Percentiles rank a stretch among this genome's conserved stretches.
Conservation (phyloP, 2,113 vertebrate species). For the Eleginops maclovinus region DNA sequence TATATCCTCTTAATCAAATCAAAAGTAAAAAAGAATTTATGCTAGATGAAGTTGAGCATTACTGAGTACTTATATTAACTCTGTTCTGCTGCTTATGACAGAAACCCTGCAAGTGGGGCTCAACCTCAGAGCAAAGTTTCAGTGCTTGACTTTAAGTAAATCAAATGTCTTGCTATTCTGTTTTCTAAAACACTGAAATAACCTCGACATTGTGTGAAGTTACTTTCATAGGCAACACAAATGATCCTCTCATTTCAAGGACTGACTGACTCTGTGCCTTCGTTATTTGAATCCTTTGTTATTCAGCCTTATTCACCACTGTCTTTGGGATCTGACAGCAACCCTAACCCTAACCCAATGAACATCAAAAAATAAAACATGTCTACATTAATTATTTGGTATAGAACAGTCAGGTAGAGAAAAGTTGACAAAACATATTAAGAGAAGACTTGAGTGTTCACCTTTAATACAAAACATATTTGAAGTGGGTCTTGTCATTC, state of each 20-base stretch:
- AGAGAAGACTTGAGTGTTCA: neutral
- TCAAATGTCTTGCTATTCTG: neutral
- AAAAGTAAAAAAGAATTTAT: neutral
- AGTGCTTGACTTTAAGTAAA: neutral
- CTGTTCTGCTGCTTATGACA: neutral
- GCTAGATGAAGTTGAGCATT: neutral
- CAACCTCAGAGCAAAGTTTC: neutral
- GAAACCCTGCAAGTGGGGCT: neutral
- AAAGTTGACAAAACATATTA: neutral
- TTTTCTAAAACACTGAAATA: slow-evolving; percentile 22
- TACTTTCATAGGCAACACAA: slow-evolving; percentile 28
- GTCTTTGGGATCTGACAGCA: neutral
- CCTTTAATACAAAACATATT: neutral
- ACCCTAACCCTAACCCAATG: too few species aligned
- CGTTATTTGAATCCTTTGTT: too few species aligned
- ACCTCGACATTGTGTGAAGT: slow-evolving; percentile 31
- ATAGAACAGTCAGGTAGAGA: neutral
- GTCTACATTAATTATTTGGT: too few species aligned
- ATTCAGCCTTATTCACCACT: too few species aligned
- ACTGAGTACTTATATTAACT: neutral
- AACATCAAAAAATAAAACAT: too few species aligned
- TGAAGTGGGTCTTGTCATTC: neutral
- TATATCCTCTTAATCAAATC: too few species aligned
- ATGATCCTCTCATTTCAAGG: slow-evolving; percentile 14
- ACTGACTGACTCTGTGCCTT: neutral